A percentile compares a stretch with the other conserved stretches of the same genome.
Evolutionary conservation across 2,888 invertebrate species (phyloP).

Genomic region (Keiferia lycopersicella): DNA sequence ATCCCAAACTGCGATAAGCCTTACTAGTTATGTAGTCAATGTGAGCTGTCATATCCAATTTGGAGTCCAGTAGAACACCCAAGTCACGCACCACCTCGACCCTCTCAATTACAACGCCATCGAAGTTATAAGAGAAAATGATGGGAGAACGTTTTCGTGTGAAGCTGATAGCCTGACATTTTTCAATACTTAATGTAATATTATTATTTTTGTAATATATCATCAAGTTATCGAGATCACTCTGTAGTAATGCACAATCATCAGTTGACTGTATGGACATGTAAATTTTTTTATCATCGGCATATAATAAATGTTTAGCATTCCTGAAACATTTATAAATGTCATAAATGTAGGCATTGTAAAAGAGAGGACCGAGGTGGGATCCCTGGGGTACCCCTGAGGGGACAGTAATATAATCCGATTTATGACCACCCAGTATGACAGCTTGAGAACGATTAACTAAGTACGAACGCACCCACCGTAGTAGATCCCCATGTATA

Average conservation of each 20-base stretch:
- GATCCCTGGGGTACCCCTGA: no score
- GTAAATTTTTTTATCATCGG: constrained; percentile 2
- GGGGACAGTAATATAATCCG: not conserved
- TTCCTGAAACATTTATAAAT: not conserved
- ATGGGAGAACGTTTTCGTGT: not conserved
- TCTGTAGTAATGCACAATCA: no score
- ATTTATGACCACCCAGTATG: constrained; percentile 12
- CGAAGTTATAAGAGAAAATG: constrained; percentile 2
- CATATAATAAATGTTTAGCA: not conserved
- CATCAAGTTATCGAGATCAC: no score
- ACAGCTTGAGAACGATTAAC: no score
- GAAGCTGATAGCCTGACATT: constrained; percentile 18
- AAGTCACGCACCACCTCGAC: constrained; percentile 3
- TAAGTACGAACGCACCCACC: no score
- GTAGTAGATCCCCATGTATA: no score
- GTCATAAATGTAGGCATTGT: not conserved
- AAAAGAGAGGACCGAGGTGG: constrained; percentile 2
- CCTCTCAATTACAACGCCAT: not conserved
- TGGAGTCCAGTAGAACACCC: not conserved
- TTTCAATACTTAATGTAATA: constrained; percentile 12
- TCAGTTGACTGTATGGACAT: not conserved
- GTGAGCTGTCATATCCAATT: not conserved
- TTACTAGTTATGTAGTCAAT: not conserved
- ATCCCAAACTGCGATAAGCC: constrained; percentile 2
- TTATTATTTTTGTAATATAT: constrained; percentile 9